Evolutionary conservation across 2,888 invertebrate species (phyloP).

Genomic region (Orthosia gracilis): DNA sequence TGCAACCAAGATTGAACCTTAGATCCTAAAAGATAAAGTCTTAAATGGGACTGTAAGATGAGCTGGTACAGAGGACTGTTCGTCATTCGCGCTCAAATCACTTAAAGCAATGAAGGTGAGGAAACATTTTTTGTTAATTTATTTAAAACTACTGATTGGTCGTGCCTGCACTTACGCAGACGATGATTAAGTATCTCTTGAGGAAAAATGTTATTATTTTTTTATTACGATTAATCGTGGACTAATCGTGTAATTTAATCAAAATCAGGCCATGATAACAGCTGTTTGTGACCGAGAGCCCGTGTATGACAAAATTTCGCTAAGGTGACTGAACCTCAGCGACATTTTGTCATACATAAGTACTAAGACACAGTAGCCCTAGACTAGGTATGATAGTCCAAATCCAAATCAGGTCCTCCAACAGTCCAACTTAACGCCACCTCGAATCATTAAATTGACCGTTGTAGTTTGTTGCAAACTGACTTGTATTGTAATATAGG

Average conservation of each 20-base stretch:
- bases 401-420: no score
- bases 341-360: background rate
- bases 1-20: slow-evolving; percentile 45
- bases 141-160: slow-evolving; percentile 48
- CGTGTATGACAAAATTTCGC: no score
- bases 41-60: slow-evolving; percentile 71
- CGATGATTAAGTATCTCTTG: slow-evolving; percentile 9
- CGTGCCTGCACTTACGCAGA: slow-evolving; percentile 20
- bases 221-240: slow-evolving; percentile 8
- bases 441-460: no score
- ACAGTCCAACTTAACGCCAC: no score
- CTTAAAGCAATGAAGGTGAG: slow-evolving; percentile 77
- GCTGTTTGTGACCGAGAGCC: background rate
- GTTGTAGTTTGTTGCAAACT: no score
- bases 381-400: no score
- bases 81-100: slow-evolving; percentile 69
- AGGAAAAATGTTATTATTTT: slow-evolving; percentile 10
- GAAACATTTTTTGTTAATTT: slow-evolving; percentile 61
- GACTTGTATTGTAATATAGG: no score
- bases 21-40: slow-evolving; percentile 36
- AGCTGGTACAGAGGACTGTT: slow-evolving; percentile 64
- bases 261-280: slow-evolving; percentile 32
- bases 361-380: no score
- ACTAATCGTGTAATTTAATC: slow-evolving; percentile 32
- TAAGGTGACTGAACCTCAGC: no score